Conservation (phyloP, 92 coral and sea anemone species). For the Porites cylindrica region DNA sequence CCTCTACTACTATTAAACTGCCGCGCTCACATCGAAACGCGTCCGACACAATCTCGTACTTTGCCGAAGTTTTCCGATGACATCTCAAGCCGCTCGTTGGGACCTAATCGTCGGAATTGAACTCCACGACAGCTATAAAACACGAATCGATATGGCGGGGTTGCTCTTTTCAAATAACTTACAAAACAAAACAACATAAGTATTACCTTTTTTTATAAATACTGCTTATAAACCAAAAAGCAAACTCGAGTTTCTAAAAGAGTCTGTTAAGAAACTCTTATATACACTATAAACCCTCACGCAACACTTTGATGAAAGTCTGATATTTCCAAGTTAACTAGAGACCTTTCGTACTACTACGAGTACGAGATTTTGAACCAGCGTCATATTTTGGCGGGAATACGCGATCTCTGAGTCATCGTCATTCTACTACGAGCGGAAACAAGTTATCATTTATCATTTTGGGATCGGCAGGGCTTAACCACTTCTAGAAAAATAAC, state of each 20-base stretch:
- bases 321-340: not conserved
- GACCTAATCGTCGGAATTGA: not conserved
- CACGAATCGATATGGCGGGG: not conserved
- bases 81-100: constrained; percentile 16
- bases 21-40: not conserved
- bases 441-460: too few species aligned
- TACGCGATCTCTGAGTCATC: too few species aligned
- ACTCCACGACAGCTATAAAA: constrained; percentile 11
- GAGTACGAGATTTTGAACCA: too few species aligned
- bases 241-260: not conserved
- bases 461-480: too few species aligned
- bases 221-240: constrained; percentile 6
- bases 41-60: constrained; percentile 19
- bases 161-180: not conserved
- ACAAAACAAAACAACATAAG: not conserved
- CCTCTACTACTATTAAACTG: not conserved
- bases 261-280: constrained; percentile 9
- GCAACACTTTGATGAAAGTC: not conserved
- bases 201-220: constrained; percentile 2
- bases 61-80: constrained; percentile 24
- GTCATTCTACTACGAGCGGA: too few species aligned
- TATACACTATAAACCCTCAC: not conserved
- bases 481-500: too few species aligned
- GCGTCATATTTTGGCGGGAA: too few species aligned
- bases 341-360: too few species aligned